These are phyloP conservation scores for Leucania comma DNA, from an alignment of 2,888 invertebrate species.

Conservation along the genomic window DNA sequence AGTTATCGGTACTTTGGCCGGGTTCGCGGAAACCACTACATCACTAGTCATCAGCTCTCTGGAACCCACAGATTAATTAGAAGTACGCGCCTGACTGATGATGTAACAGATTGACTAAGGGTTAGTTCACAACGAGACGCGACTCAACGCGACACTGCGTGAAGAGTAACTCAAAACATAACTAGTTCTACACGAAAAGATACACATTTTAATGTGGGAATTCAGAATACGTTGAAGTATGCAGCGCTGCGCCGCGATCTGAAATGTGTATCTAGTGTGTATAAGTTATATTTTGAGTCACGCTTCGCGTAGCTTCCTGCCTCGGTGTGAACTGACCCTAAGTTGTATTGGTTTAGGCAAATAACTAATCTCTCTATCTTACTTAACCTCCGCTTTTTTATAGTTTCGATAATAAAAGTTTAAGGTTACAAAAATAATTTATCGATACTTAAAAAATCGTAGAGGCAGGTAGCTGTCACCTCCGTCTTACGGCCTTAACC, in stretches of 20 bases:
- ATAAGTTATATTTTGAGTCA: too few species aligned
- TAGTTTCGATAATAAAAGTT: slow-evolving; percentile 22
- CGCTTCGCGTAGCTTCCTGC: too few species aligned
- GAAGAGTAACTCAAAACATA: too few species aligned
- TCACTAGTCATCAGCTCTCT: slow-evolving; percentile 40
- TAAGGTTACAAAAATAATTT: slow-evolving; percentile 45
- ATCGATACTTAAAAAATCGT: slow-evolving; percentile 46
- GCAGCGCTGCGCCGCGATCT: too few species aligned
- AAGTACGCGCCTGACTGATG: slow-evolving; percentile 5
- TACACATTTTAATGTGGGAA: too few species aligned
- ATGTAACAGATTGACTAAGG: slow-evolving; percentile 19
- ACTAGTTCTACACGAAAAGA: too few species aligned
- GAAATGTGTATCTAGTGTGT: too few species aligned
- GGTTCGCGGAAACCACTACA: slow-evolving; percentile 64
- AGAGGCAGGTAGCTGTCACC: slow-evolving; percentile 63
- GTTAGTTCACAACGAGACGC: too few species aligned
- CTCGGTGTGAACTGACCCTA: too few species aligned
- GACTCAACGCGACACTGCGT: too few species aligned
- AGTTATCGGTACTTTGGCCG: slow-evolving; percentile 77
- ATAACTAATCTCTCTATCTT: slow-evolving; percentile 18
- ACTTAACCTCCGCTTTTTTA: slow-evolving; percentile 25
- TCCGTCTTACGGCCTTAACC: slow-evolving; percentile 63
- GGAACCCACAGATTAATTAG: slow-evolving; percentile 36
- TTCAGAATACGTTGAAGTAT: too few species aligned
- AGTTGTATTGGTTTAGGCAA: slow-evolving; percentile 24